Base-by-base conservation (phyloP, 2,113 vertebrate species). In the Dicerorhinus sumatrensis region DNA sequence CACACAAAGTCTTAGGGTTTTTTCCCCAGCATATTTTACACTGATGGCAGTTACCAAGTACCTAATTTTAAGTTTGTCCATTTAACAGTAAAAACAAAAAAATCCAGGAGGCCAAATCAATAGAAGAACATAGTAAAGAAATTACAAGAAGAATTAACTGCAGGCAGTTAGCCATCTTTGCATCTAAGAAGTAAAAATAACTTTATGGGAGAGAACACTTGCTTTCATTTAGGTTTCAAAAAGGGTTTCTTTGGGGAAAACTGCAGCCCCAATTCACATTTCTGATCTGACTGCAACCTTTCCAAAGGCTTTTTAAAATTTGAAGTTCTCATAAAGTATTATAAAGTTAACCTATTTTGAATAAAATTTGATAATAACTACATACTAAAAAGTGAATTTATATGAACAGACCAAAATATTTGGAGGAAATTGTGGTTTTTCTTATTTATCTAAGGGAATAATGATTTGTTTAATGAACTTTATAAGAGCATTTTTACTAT, bases 341-440 rank as follows among this genome's bases (percentile, higher is more conserved):
- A 73, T 75, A 80, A 83, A 89, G 48, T 93, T 77, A 89, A 56
- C 7, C 75, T 86, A 81, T 48, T 76, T 82, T 90, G 14, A 94
- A 77, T 82, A 92, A 84, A 81, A 73, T 46, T 56, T 91, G 58
- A 58, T 77, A 62, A 42, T 72, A 84, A 42, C 42, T 65, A 67
- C n/a, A n/a, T 3, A n/a, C n/a, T 75, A 67, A 88, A 95, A 94
- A 84, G 31, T 81, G 8, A 95, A 77, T 65, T 83, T 79, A 62
- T 70, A 18, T 21, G 11, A 92, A 69, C 14, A 86, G 25, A 20
- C 23, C 16, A 79, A 85, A 93, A 65, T 96, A 72, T 36, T 80
- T 58, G 5, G 86, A 13, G 6, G 18, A 69, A 69, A n/a, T 33
- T 25, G 27, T 8, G 36, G 48, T 46, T 81, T 84, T 81, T 21